Percentiles rank a stretch among this genome's conserved stretches.
Conservation (phyloP, 2,888 invertebrate species). For the Ornithoptera priamus region DNA sequence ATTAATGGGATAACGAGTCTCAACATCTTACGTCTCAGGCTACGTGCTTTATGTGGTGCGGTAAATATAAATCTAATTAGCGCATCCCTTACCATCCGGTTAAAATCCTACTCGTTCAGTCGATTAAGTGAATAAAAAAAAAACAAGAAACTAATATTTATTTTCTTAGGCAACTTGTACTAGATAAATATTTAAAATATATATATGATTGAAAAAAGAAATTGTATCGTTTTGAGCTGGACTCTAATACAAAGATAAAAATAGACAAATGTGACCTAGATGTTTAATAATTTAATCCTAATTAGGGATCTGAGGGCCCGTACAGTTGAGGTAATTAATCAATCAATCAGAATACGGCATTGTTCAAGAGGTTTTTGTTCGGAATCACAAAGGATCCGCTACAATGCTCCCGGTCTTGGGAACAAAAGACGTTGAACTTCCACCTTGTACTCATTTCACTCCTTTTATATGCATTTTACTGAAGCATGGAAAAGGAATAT, state of each 20-base stretch:
- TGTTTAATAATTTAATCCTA: conserved; percentile 21
- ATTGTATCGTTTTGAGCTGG: no score
- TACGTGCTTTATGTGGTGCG: no score
- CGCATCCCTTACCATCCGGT: no score
- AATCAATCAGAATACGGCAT: conserved; percentile 58
- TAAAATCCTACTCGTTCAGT: no score
- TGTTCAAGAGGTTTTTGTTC: conserved; percentile 63
- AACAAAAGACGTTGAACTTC: conserved; percentile 58
- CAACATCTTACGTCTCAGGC: no score
- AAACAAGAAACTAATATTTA: no score
- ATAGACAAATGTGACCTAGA: conserved; percentile 9
- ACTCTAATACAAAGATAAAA: background rate
- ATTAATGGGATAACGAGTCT: no score
- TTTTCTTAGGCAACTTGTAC: no score
- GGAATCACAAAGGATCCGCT: conserved; percentile 51
- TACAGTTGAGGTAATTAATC: conserved; percentile 62
- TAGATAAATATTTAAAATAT: no score
- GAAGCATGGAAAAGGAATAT: conserved; percentile 29
- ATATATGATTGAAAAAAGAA: no score
- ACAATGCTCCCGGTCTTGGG: conserved; percentile 48
- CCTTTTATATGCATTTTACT: conserved; percentile 44
- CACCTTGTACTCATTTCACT: conserved; percentile 49
- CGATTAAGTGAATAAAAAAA: no score
- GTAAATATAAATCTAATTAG: no score
- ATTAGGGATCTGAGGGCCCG: conserved; percentile 30